Base-by-base conservation (phyloP, 2,888 invertebrate genomes). In the Drosophila atripex region DNA sequence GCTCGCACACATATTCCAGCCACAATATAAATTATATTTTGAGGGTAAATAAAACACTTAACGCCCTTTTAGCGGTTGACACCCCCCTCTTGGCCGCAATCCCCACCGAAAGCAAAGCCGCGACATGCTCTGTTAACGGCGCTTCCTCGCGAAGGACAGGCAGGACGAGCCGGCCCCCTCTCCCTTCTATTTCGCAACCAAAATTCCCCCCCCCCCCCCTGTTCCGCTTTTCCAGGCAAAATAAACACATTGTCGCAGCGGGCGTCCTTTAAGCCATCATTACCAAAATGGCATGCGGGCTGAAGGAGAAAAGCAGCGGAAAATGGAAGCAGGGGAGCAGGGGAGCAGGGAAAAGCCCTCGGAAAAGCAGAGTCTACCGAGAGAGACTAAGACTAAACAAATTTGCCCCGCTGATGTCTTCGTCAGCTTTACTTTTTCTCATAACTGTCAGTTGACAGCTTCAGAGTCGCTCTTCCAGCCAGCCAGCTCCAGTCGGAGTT, bases 11-110 rank as follows among this genome's bases (percentile, higher is more conserved):
- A 73, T 41, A 73, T 43, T 59, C 70, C 70, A 54, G 61, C 69
- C 54, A 70, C 80, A 73, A 77, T 79, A 84, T 84, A 84, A 84
- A 84, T 84, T 84, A 86, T 86, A 86, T 84, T 84, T 84, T 73
- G 82, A 84, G 84, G 85, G 84, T 86, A 84, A 84, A 84, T 84
- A 84, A 84, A 84, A 86, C 84, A 84, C 84, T 84, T 84, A 84
- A 86, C 84, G 84, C 86, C 86, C 84, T 84, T 84, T 84, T 84
- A 84, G 84, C 84, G 86, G 84, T 84, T 86, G 74, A 84, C 73
- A 77, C 79, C 72, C 18, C 25, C 38, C 28, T 39, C 25, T 39
- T 18, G 50, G 39, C 57, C 18, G 39, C 16, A 56, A 57, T 49
- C 50, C 9, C n/a, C 39, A 6, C 60, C 41, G 43, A 61, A 73